Base-by-base conservation (phyloP, 1,140 invertebrate species). In the Heterodera schachtii region DNA sequence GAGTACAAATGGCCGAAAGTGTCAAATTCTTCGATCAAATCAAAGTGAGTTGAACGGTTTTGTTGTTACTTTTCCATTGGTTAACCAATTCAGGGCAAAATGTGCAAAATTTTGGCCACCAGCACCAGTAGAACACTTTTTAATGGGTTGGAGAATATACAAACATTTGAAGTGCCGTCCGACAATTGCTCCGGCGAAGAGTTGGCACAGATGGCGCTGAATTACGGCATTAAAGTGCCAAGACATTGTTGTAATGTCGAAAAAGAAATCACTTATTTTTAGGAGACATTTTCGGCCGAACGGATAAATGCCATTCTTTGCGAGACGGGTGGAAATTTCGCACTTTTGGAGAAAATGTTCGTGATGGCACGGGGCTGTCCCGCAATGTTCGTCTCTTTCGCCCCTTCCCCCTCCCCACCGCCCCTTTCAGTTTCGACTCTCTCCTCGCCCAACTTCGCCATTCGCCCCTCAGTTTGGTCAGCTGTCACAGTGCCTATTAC, bases 91-190 rank as follows among this genome's bases (percentile, higher is more conserved):
- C 16, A 66, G 70, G 77, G 9, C 13, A 9, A 43, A 69, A 78
- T 70, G 5, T 78, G 77, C n/a, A 78, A 78, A 69, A 66, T 78
- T 44, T 43, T 78, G 66, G 77, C 77, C 21, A 78, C 77, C 9
- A 78, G 77, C 49, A 78, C 21, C 11, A 78, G 31, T 60, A 43
- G 13, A 52, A 64, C 66, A 49, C 31, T 78, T 19, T 78, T 78
- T 46, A 31, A 49, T 41, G 31, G 31, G 49, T 31, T 78, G 66
- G 77, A 78, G 31, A 7, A 31, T 11, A 8, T 78, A 0, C 64
- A 78, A 9, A 19, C 44, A 3, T 78, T 78, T 11, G 21, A 8
- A 46, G 13, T 78, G 31, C 49, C 47, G 70, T 13, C 64, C n/a
- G 77, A 78, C 47, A 21, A 19, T 52, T 78, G 52, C 3, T 47